Percentiles rank a stretch among this genome's conserved stretches.
These are phyloP conservation scores for Glossophaga mutica DNA, from an alignment of 2,797 vertebrate species.

Conservation along the genomic window DNA sequence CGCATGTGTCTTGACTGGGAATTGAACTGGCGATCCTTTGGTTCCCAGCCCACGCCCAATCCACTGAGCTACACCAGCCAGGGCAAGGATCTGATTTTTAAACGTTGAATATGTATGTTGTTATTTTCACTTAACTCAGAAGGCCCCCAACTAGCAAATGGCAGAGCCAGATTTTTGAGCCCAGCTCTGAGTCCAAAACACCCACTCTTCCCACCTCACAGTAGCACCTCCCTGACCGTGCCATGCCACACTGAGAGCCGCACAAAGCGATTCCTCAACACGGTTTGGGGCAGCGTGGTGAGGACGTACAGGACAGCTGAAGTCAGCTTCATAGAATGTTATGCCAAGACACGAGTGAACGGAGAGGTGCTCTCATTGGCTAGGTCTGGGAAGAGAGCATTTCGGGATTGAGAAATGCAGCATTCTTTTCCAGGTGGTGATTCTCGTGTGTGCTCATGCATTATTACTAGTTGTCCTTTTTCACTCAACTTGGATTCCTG, in stretches of 20 bases:
- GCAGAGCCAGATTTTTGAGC: not conserved
- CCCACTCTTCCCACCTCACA: not conserved
- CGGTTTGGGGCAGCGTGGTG: not conserved
- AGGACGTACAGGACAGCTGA: not conserved
- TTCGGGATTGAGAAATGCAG: not conserved
- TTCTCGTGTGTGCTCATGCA: not conserved
- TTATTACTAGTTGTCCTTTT: not conserved
- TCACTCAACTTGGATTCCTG: not conserved
- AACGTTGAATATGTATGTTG: not conserved
- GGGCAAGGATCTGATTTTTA: not conserved
- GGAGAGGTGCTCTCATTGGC: not conserved
- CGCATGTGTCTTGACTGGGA: too few relatives aligned
- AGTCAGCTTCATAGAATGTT: slow-evolving; percentile 13
- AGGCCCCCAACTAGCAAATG: not conserved
- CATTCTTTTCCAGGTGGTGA: not conserved
- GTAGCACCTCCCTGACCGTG: not conserved
- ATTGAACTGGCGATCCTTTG: too few relatives aligned
- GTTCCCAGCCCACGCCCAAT: too few relatives aligned
- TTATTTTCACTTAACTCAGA: not conserved
- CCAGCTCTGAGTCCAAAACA: not conserved
- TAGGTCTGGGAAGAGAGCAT: not conserved
- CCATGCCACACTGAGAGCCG: not conserved
- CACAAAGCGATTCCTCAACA: not conserved
- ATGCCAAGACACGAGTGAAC: not conserved
- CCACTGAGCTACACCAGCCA: not conserved